Base-by-base conservation (phyloP, 2,113 vertebrate species). In the Otolemur garnettii region DNA sequence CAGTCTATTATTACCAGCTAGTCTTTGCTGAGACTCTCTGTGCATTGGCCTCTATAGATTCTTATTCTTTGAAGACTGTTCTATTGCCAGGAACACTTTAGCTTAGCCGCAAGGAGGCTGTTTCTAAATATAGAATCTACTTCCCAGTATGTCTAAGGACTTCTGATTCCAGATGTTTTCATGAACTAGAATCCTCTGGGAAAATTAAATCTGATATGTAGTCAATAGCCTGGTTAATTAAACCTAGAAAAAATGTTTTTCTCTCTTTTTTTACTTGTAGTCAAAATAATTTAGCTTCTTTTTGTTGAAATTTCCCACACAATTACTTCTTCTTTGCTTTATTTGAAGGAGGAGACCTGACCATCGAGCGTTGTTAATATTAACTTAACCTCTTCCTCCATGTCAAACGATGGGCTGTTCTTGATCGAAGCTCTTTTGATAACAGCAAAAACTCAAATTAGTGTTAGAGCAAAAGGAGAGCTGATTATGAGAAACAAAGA, bases 141-240 rank as follows among this genome's bases (percentile, higher is more conserved):
- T 82, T 82, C 24, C 30, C 19, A 68, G 53, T 35, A 87, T 5
- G 90, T 53, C 19, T 77, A 68, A 71, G 30, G 33, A 26, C 50
- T 77, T 88, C 35, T 93, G 77, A 77, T 66, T 95, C 12, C 30
- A 81, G 33, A 81, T 85, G 79, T 66, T 91, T 93, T 93, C 69
- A 79, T 66, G 26, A 81, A 87, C 60, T 72, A 6, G n/a, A 15
- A 60, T 66, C n/a, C 80, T 53, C 24, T 68, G 38, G 38, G 69
- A 66, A 92, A 87, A 84, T 90, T 68, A 74, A 66, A 66, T 68
- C 2, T 82, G 62, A 68, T 68, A 57, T 30, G 22, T 72, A 38
- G 30, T 19, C 57, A 75, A 38, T 77, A 85, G 24, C 3, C 7
- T 92, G 33, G 55, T 90, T 72, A 93, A 88, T 75, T 59, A 77